Base-by-base conservation (phyloP, 2,888 invertebrate species). In the Andrena trimmerana region DNA sequence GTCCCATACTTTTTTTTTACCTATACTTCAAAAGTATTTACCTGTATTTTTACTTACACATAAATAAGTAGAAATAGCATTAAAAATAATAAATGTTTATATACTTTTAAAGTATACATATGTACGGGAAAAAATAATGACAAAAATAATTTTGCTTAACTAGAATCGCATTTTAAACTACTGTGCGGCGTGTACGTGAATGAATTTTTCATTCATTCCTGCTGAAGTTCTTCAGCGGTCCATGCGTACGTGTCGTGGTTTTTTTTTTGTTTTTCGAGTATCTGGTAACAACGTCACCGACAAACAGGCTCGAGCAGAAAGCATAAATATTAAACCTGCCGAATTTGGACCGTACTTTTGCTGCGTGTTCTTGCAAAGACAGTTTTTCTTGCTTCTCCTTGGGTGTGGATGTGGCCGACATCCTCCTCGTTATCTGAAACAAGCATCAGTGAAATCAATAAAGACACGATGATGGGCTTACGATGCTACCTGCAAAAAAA, bases 281-380 rank as follows among this genome's bases (percentile, higher is more conserved):
- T 74, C 68, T 50, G 65, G 60, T 52, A 73, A 86, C 48, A 86
- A 73, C 29, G 75, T 73, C 52, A 31, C 68, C 85, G 75, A 66
- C 75, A 50, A 68, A 71, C 83, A 60, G 57, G 50, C 31, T 62
- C 50, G 57, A 52, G 33, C 70, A 57, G 77, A 62, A 67, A 62
- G 66, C 71, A 77, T 83, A 83, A 83, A 81, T 77, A 79, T 81
- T 69, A 69, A 81, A 54, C 52, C 65, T n/a, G 27, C 73, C 77
- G 62, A 77, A 81, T 81, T 81, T 66, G 76, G 72, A n/a, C 50
- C 29, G 29, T 42, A 60, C 33, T 42, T 60, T 68, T 27, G 57
- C 70, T 2, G 48, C 27, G 24, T 24, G 52, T 27, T 52, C 36
- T 59, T 72, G 27, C 62, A 20, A 60, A 20, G 57, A n/a, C 66